Evolutionary conservation across 2,113 vertebrate genomes (phyloP).

Genomic region (Pogonocichla stellata): DNA sequence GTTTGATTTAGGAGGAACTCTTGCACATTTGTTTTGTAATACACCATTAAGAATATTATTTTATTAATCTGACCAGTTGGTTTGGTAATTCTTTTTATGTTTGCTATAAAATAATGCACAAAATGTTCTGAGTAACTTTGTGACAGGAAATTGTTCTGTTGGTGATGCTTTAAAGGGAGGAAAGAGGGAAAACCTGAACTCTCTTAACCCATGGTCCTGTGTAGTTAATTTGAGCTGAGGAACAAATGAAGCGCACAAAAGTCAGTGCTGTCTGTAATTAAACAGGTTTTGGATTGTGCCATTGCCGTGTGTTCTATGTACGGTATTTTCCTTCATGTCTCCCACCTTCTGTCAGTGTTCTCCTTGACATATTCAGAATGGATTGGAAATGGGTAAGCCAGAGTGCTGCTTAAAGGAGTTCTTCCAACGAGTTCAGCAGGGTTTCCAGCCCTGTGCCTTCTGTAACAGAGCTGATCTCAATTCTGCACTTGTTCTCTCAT

Average conservation of each 20-base stretch:
- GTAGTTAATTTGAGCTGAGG: background rate
- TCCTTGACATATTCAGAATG: background rate
- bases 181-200: background rate
- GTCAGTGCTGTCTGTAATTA: background rate
- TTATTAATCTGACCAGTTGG: background rate
- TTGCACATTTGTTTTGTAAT: background rate
- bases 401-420: background rate
- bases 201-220: fast-evolving
- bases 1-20: background rate
- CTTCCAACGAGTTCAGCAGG: fast-evolving
- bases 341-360: background rate
- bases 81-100: background rate
- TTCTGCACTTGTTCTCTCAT: background rate
- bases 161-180: background rate
- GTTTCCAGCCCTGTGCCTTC: background rate
- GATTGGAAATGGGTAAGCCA: background rate
- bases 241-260: fast-evolving
- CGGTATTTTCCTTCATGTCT: background rate
- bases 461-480: too few species aligned
- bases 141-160: background rate
- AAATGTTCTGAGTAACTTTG: background rate
- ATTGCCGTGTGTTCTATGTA: background rate
- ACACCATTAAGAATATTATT: background rate
- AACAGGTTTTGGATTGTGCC: background rate
- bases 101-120: background rate